Conservation (phyloP, 64 coral and sea anemone species). For the Astreopora myriophthalma region DNA sequence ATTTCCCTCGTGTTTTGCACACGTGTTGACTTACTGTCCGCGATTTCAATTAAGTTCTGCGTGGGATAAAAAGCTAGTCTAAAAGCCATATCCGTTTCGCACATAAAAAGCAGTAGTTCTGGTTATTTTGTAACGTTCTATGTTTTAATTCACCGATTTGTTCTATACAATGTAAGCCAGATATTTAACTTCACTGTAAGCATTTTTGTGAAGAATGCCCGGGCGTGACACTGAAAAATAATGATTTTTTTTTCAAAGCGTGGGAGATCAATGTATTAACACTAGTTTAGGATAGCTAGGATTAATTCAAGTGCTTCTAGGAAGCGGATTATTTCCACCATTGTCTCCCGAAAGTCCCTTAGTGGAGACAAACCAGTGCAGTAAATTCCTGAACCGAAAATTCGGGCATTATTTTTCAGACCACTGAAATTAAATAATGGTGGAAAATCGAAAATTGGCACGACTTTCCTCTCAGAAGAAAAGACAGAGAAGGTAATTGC, state of each 20-base stretch:
- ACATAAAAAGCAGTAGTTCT: not conserved
- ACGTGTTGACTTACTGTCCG: not conserved
- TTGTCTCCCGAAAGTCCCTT: too few relatives aligned
- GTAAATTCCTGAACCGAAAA: too few relatives aligned
- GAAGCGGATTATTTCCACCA: too few relatives aligned
- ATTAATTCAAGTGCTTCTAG: conserved; percentile 31
- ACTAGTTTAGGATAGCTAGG: not conserved
- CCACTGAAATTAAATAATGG: too few relatives aligned
- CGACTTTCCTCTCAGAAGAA: too few relatives aligned
- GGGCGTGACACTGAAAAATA: too few relatives aligned
- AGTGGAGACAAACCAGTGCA: not conserved
- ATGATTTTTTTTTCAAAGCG: too few relatives aligned
- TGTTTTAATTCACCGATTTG: not conserved
- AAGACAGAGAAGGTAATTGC: too few relatives aligned
- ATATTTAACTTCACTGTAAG: too few relatives aligned
- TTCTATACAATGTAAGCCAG: not conserved
- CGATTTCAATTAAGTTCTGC: not conserved
- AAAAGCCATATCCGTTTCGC: conserved; percentile 1
- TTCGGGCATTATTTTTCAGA: too few relatives aligned
- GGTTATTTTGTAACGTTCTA: not conserved
- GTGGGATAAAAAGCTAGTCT: not conserved
- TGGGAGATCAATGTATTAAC: not conserved
- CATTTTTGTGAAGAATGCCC: too few relatives aligned
- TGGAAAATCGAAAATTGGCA: too few relatives aligned
- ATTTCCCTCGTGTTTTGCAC: not conserved